Conservation (phyloP, 2,113 vertebrate genomes). For the Esox niger region DNA sequence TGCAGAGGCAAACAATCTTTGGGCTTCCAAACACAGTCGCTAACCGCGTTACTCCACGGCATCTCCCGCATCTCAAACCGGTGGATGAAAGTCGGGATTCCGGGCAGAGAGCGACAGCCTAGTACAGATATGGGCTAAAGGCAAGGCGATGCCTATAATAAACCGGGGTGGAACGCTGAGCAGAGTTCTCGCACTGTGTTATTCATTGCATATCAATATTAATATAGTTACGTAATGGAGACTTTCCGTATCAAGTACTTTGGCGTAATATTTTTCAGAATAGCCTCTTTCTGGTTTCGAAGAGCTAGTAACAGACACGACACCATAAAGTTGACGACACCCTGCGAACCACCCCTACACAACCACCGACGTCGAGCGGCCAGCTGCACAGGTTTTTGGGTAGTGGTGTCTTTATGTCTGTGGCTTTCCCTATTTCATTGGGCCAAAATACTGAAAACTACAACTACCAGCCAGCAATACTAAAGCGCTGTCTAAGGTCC, state of each 20-base stretch:
- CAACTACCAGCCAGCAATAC: no score
- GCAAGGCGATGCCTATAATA: neutral
- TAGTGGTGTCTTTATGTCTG: no score
- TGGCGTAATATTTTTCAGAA: conserved; percentile 17
- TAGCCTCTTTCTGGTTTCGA: conserved; percentile 2
- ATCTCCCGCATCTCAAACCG: conserved; percentile 49
- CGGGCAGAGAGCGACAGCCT: conserved; percentile 31
- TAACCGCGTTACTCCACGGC: conserved; percentile 5
- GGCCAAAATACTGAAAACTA: no score
- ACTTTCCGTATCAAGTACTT: conserved; percentile 5
- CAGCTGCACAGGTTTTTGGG: no score
- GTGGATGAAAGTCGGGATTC: conserved; percentile 40
- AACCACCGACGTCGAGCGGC: no score
- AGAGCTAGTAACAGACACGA: conserved; percentile 10
- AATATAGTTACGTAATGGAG: conserved; percentile 8
- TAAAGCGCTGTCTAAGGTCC: no score
- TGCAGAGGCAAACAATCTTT: conserved; percentile 35
- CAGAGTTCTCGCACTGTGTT: neutral
- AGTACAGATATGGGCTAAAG: neutral
- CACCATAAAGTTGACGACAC: conserved; percentile 5
- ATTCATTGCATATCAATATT: conserved; percentile 10
- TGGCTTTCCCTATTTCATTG: no score
- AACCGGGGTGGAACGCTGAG: neutral
- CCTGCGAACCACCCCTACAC: no score
- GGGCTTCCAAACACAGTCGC: conserved; percentile 14